These are phyloP conservation scores for Cynaeus angustus DNA, from an alignment of 2,888 invertebrate species.

Conservation along the genomic window DNA sequence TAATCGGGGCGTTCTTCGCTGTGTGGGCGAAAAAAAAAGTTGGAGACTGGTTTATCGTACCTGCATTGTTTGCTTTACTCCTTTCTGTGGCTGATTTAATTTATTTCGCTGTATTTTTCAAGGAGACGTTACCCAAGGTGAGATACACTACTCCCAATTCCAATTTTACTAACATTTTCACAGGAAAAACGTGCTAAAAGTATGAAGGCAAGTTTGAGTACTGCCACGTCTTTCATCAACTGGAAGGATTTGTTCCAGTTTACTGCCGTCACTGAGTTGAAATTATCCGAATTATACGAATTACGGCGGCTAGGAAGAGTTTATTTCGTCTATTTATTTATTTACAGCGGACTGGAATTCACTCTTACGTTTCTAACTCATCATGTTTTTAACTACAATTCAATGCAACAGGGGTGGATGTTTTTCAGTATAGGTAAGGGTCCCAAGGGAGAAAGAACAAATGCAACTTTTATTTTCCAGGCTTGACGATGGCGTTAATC, in stretches of 20 bases:
- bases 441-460: no score
- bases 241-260: conserved; percentile 75
- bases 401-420: conserved; percentile 99
- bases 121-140: conserved; percentile 88
- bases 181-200: conserved; percentile 82
- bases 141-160: no score
- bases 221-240: conserved; percentile 65
- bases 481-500: conserved; percentile 89
- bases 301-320: conserved; percentile 82
- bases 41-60: conserved; percentile 85
- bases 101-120: conserved; percentile 82
- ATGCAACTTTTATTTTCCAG: conserved; percentile 67
- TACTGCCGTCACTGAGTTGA: conserved; percentile 79
- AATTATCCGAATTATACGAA: conserved; percentile 77
- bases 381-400: conserved; percentile 90
- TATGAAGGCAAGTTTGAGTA: conserved; percentile 74
- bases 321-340: conserved; percentile 93
- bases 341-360: conserved; percentile 97
- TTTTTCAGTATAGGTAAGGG: conserved; percentile 90
- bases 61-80: conserved; percentile 84
- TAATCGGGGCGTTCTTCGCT: conserved; percentile 94
- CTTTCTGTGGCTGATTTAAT: conserved; percentile 86
- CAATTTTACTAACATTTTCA: neutral
- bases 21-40: conserved; percentile 77
- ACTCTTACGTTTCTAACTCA: conserved; percentile 97